phyloP scores from a whole-genome alignment of 2,113 vertebrate species.

The Burhinus bistriatus region DNA sequence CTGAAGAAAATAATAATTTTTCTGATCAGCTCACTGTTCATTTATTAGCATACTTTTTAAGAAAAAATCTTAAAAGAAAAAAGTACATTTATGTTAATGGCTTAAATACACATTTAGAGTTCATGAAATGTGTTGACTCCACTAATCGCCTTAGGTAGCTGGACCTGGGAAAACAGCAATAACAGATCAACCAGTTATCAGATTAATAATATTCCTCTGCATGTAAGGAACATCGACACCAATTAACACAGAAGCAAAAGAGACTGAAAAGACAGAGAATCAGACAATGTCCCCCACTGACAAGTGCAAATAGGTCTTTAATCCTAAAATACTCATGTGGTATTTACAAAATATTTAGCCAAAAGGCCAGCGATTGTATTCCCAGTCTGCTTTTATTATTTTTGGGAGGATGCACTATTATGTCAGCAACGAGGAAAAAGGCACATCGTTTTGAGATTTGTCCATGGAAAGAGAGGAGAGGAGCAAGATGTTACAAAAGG shows the following conservation, averaged over 20 bases:
- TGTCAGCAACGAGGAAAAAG: conserved; percentile 30
- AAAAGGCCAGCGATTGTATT: conserved; percentile 8
- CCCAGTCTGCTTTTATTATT: conserved; percentile 22
- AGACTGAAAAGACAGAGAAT: conserved; percentile 1
- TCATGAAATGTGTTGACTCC: background rate
- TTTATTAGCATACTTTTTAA: background rate
- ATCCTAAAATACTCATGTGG: conserved; percentile 5
- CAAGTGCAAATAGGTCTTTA: background rate
- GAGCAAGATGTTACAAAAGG: background rate
- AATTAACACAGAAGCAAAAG: background rate
- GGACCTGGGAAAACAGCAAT: background rate
- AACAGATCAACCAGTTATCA: background rate
- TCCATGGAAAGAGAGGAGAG: conserved; percentile 16
- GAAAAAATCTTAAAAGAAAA: background rate
- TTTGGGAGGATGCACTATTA: conserved; percentile 8
- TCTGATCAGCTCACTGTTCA: background rate
- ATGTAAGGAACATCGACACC: background rate
- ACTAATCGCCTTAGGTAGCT: background rate
- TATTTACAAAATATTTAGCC: conserved; percentile 6
- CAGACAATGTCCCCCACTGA: background rate
- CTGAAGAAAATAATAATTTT: background rate
- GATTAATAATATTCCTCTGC: background rate
- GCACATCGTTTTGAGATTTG: background rate
- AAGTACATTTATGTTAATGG: background rate
- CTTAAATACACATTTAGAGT: background rate